A percentile compares a stretch with the other conserved stretches of the same genome.
Evolutionary conservation across 2,888 invertebrate genomes (phyloP).

Genomic region (Acanthosepion pharaonis): DNA sequence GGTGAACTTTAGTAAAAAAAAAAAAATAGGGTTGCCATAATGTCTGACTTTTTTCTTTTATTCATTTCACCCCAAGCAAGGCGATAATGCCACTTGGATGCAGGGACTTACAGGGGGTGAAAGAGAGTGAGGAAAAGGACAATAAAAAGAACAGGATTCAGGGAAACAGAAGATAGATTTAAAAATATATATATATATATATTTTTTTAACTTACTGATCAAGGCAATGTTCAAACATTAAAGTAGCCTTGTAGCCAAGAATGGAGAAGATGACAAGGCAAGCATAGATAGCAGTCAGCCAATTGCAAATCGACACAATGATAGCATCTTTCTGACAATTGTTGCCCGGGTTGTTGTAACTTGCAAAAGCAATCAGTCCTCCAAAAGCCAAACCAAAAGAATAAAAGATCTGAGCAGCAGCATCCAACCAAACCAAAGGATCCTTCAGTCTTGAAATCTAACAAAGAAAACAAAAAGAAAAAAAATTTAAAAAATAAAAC

Average conservation of each 20-base stretch:
- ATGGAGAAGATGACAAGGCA: slow-evolving; percentile 96
- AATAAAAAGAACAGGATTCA: too few species aligned
- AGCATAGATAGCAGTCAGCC: slow-evolving; percentile 94
- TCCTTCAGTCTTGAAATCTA: slow-evolving; percentile 88
- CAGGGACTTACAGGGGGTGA: too few species aligned
- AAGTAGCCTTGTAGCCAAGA: slow-evolving; percentile 92
- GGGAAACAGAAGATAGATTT: too few species aligned
- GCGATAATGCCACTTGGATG: too few species aligned
- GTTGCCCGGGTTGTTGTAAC: slow-evolving; percentile 94
- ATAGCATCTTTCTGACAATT: slow-evolving; percentile 94
- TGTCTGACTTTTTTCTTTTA: too few species aligned
- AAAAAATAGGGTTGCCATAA: too few species aligned
- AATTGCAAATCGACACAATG: slow-evolving; percentile 92
- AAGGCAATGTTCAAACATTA: slow-evolving; percentile 65
- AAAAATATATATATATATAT: too few species aligned
- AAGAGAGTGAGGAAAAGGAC: too few species aligned
- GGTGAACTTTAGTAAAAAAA: too few species aligned
- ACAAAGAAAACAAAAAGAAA: slow-evolving; percentile 73
- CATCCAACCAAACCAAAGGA: slow-evolving; percentile 95
- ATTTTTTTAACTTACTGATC: slow-evolving; percentile 60
- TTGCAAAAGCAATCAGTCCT: slow-evolving; percentile 94
- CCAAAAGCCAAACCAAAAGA: slow-evolving; percentile 96
- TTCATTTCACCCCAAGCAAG: too few species aligned
- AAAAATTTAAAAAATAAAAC: too few species aligned
- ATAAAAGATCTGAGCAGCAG: slow-evolving; percentile 97